Evolutionary conservation across 2,888 invertebrate genomes (phyloP), one percentile per base, ranked within the genome.

Genomic region (Odontomyia ornata): DNA sequence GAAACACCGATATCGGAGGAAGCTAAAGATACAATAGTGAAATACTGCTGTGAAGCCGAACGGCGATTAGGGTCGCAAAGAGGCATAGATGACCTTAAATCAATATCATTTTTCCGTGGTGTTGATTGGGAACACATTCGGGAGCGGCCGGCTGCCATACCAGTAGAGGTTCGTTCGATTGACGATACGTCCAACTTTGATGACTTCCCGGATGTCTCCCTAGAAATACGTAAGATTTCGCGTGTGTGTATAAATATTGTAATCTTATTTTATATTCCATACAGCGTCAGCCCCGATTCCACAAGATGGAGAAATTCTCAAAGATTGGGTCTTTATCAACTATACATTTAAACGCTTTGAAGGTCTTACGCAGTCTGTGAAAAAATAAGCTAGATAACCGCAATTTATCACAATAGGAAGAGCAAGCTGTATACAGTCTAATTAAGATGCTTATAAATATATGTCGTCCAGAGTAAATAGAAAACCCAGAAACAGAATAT

Each of bases 151-250:
- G 97, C 99, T 79, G 99, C 99, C 83, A 98, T 99, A 87, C 93
- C 96, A 67, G 97, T 99, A 27, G 97, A 98, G 86, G 98, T 99
- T 78, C 95, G 95, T 86, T 98, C 98, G 81, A 99, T 99, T 83
- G 99, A 99, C 87, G 99, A 99, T 88, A 99, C 99, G 60, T 98
- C 98, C 81, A 99, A 99, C 89, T 99, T 99, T 87, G 99, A 99
- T 88, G 99, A 99, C 84, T 99, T 99, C 90, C 99, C 99, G 5
- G 99, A 99, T 88, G 98, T 98, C 83, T 98, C 99, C 86, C 91
- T 99, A 82, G 96, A 97, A 90, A 97, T 98, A 89, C 97, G 98
- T 98, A 91, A 93, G 96, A 36, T n/a, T n/a, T n/a, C n/a, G n/a
- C n/a, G n/a, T n/a, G 21, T 18, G 60, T 43, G 3, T 15, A 46